These are phyloP conservation scores for Diorhabda carinulata DNA, from an alignment of 1,140 invertebrate species.

Conservation along the genomic window DNA sequence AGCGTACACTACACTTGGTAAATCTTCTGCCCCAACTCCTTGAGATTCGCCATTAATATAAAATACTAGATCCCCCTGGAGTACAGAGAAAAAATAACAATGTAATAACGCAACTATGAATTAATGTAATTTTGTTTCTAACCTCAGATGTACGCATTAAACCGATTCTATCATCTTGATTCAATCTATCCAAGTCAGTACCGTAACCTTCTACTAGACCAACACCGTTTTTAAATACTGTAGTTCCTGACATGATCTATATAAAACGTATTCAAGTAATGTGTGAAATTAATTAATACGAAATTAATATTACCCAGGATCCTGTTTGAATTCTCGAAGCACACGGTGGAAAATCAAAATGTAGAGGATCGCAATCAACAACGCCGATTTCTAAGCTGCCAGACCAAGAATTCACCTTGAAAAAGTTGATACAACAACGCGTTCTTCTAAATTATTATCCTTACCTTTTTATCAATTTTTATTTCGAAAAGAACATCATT, in stretches of 20 bases:
- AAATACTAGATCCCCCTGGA: conserved; percentile 77
- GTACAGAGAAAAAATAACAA: conserved; percentile 29
- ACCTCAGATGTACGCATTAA: conserved; percentile 76
- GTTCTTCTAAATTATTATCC: conserved; percentile 4
- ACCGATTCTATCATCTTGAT: conserved; percentile 80
- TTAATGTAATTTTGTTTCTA: conserved; percentile 29
- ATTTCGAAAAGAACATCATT: conserved; percentile 87
- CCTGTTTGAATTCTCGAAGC: conserved; percentile 78
- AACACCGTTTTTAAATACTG: conserved; percentile 78
- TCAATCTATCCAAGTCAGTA: conserved; percentile 74
- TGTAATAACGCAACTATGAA: neutral
- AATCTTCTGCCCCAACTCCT: conserved; percentile 74
- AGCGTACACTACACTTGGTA: conserved; percentile 75
- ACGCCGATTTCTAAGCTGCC: conserved; percentile 91
- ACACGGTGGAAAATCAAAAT: conserved; percentile 75
- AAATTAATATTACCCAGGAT: conserved; percentile 67
- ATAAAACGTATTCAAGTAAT: conserved; percentile 25
- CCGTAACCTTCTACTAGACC: conserved; percentile 80
- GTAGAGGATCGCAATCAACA: conserved; percentile 77
- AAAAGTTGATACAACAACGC: conserved; percentile 12
- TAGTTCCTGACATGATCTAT: conserved; percentile 78
- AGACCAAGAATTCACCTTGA: conserved; percentile 76
- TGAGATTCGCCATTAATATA: conserved; percentile 86
- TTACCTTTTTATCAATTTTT: conserved; percentile 82
- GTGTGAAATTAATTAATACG: neutral